Conservation (phyloP, 2,888 invertebrate genomes). For the Cryptocheilus praepositus region DNA sequence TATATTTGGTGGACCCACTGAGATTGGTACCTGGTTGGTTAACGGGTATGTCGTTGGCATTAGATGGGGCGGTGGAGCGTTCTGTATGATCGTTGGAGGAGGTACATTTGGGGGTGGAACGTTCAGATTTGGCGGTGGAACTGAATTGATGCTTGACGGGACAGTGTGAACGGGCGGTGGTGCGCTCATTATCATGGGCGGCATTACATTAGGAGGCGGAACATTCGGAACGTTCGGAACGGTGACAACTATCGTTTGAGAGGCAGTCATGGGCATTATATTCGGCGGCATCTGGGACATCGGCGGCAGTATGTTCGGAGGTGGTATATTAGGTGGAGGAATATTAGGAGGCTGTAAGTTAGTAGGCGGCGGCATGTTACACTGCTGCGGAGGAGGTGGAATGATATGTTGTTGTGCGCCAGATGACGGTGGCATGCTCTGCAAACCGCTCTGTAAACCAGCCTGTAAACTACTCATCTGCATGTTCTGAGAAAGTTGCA, state of each 20-base stretch:
- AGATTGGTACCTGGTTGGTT: conserved; percentile 64
- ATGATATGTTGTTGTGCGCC: conserved; percentile 47
- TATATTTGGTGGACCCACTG: conserved; percentile 65
- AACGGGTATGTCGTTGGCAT: conserved; percentile 64
- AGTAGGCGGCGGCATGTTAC: conserved; percentile 49
- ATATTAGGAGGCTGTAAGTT: conserved; percentile 63
- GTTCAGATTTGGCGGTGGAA: conserved; percentile 72
- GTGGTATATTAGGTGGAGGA: conserved; percentile 63
- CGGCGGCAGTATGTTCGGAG: conserved; percentile 61
- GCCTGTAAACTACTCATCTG: conserved; percentile 72
- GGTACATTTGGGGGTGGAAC: conserved; percentile 75
- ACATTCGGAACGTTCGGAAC: conserved; percentile 61
- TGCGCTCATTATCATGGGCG: conserved; percentile 65
- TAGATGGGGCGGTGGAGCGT: conserved; percentile 59
- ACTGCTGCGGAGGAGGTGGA: conserved; percentile 51
- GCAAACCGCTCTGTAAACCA: no score
- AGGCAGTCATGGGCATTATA: conserved; percentile 59
- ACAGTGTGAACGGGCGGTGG: conserved; percentile 65
- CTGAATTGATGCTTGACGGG: conserved; percentile 63
- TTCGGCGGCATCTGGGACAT: conserved; percentile 69
- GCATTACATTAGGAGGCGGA: conserved; percentile 65
- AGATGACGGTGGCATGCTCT: conserved; percentile 73
- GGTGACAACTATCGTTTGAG: conserved; percentile 62
- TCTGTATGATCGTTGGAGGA: conserved; percentile 61
- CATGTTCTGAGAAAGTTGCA: conserved; percentile 63